These are phyloP conservation scores for Paraplagusia blochii DNA, from an alignment of 2,113 vertebrate genomes.

Conservation along the genomic window DNA sequence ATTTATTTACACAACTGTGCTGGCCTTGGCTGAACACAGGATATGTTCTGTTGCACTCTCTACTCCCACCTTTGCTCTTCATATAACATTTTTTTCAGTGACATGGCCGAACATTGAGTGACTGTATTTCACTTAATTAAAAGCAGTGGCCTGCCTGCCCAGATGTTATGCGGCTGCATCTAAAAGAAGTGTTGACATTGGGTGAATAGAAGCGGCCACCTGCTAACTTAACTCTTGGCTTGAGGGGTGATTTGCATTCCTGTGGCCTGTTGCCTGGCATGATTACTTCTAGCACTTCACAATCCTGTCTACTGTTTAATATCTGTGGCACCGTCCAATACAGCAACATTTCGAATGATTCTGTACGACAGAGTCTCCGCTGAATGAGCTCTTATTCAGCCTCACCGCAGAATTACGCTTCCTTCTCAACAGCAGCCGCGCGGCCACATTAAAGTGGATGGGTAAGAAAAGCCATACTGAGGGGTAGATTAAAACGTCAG, in stretches of 20 bases:
- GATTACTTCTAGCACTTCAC: conserved; percentile 86
- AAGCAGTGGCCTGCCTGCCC: conserved; percentile 80
- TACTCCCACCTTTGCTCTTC: conserved; percentile 45
- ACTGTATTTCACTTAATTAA: conserved; percentile 88
- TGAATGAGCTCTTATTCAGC: conserved; percentile 78
- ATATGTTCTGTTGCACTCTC: conserved; percentile 72
- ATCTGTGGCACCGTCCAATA: conserved; percentile 83
- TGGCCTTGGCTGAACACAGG: conserved; percentile 76
- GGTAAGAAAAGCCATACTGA: conserved; percentile 56
- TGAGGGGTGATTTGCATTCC: conserved; percentile 90
- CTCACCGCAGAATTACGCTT: conserved; percentile 19
- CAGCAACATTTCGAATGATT: conserved; percentile 74
- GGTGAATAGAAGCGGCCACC: conserved; percentile 89
- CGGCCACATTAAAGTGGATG: conserved; percentile 64
- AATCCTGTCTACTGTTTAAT: conserved; percentile 87
- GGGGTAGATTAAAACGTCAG: conserved; percentile 49
- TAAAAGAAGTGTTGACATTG: conserved; percentile 84
- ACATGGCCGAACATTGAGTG: conserved; percentile 75
- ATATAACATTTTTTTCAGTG: conserved; percentile 67
- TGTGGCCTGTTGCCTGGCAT: conserved; percentile 89
- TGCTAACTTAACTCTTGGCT: conserved; percentile 89
- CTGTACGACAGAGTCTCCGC: conserved; percentile 72
- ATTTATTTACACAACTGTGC: conserved; percentile 83
- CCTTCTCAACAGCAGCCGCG: conserved; percentile 41
- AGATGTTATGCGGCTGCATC: conserved; percentile 83